Evolutionary conservation across 2,113 vertebrate genomes (phyloP), one percentile per base, ranked within the genome.

Genomic region (Sceloporus undulatus): DNA sequence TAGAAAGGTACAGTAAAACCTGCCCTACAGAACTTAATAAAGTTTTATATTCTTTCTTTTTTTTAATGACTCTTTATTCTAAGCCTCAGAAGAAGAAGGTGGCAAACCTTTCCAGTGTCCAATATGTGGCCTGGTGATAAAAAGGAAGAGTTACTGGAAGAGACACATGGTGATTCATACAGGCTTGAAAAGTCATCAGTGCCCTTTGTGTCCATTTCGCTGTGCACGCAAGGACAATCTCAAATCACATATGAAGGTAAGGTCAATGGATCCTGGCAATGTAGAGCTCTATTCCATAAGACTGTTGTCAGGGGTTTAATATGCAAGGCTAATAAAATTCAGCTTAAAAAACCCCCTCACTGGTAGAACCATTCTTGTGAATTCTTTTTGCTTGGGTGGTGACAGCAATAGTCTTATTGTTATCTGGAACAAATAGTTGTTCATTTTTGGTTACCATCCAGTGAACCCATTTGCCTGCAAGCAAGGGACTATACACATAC

Each of bases 161-260:
- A 97, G 99, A 93, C 99, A 99, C 95, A 99, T 99, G 99, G 99
- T 99, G 96, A 99, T 99, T 95, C 99, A 99, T 96, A 99, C 99
- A 54, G 99, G 99, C 95, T 96, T 99, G 95, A 99, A 99, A 97
- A 99, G 99, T 94, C 99, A 99, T 95, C 98, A 99, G 96, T 99
- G 99, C 95, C 98, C 99, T 0, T 96, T 99, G 92, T 99, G 99
- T 95, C 99, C 99, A 19, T 99, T 99, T 96, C 98, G 99, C 90
- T 99, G 99, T 94, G 99, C 99, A 95, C 99, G 99, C 97, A 99
- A 99, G 98, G 99, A 99, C 98, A 99, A 99, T 99, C 98, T 99
- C 93, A 99, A 99, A 97, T 99, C 99, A 94, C 99, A 99, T 95
- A 99, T 99, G 99, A 99, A 99, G 99, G 99, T 99, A 97, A 98